Percentiles rank a stretch among this genome's conserved stretches.
phyloP scores from a whole-genome alignment of 2,113 vertebrate species.

The Sylvilagus bachmani region DNA sequence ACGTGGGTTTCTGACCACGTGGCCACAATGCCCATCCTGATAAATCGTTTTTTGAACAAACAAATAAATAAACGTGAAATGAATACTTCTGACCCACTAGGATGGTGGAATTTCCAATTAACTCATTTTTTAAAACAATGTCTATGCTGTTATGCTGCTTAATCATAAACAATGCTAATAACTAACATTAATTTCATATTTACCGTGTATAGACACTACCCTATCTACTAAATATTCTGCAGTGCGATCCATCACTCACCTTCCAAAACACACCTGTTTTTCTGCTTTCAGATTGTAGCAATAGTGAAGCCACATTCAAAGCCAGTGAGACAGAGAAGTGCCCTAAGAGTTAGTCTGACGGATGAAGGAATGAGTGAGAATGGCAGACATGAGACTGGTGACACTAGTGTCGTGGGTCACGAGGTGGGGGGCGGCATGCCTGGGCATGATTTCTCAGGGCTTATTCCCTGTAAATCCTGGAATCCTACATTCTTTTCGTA shows the following conservation, averaged over 20 bases:
- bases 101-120: background rate
- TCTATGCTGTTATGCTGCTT: background rate
- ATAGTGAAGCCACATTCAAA: background rate
- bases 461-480: background rate
- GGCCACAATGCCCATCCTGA: background rate
- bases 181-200: background rate
- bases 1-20: too few relatives aligned
- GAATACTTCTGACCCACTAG: background rate
- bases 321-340: background rate
- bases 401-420: background rate
- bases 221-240: conserved; percentile 18
- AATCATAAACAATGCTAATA: conserved; percentile 6
- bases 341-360: background rate
- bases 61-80: background rate
- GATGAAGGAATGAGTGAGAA: background rate
- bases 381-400: background rate
- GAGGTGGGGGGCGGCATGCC: background rate
- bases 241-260: background rate
- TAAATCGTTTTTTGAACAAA: background rate
- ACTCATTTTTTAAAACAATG: background rate
- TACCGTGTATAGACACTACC: background rate
- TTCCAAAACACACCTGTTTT: conserved; percentile 9
- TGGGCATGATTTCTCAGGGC: background rate
- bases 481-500: background rate
- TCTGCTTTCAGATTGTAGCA: background rate